Percentiles rank a stretch among this genome's conserved stretches.
Conservation (phyloP, 2,888 invertebrate genomes). For the Tiphia femorata region DNA sequence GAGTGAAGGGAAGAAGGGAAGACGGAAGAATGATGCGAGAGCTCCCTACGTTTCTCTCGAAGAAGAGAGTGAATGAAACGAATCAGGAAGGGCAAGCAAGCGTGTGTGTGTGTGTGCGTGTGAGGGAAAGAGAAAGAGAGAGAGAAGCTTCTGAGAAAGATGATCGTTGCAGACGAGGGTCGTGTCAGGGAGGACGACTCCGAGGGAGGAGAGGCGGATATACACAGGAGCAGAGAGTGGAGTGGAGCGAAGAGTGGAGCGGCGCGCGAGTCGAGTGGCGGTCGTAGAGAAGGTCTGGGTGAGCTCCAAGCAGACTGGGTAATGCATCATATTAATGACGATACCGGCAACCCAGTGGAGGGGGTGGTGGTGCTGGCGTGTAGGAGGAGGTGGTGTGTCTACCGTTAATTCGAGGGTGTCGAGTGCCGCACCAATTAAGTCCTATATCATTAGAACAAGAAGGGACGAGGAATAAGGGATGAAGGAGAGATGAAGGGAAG, state of each 20-base stretch:
- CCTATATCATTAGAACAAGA: conserved; percentile 46
- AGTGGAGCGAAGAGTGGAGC: conserved; percentile 34
- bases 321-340: conserved; percentile 55
- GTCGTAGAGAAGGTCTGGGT: conserved; percentile 43
- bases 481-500: no score
- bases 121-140: not conserved
- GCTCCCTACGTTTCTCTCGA: no score
- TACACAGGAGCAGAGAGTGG: conserved; percentile 10
- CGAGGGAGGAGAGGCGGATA: conserved; percentile 26
- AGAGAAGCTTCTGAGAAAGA: conserved; percentile 3
- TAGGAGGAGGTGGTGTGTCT: no score
- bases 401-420: conserved; percentile 47
- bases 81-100: no score
- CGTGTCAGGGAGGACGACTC: conserved; percentile 14
- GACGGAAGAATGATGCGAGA: no score
- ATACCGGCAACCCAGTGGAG: conserved; percentile 34
- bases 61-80: no score
- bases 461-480: not conserved
- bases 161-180: conserved; percentile 16
- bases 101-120: no score
- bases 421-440: conserved; percentile 50
- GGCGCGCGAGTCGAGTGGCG: conserved; percentile 19
- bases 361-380: no score
- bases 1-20: no score
- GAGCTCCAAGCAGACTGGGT: conserved; percentile 31